These are phyloP conservation scores for Acleris holmiana DNA, from an alignment of 2,888 invertebrate genomes.

Conservation along the genomic window DNA sequence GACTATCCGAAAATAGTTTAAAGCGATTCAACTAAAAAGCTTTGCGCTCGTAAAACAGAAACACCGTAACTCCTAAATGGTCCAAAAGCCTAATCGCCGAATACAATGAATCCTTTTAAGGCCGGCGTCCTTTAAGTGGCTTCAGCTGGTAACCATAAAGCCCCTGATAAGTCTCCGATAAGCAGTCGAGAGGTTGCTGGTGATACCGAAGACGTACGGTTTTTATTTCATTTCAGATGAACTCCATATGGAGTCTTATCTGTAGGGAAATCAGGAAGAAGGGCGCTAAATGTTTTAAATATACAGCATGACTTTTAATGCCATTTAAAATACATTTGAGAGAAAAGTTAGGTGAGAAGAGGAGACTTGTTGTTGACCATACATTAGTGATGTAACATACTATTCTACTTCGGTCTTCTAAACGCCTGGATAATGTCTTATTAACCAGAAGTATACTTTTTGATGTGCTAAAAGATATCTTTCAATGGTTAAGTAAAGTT, in stretches of 20 bases:
- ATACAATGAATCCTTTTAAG: slow-evolving; percentile 48
- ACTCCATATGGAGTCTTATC: too few relatives aligned
- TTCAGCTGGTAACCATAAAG: slow-evolving; percentile 70
- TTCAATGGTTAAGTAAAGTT: too few relatives aligned
- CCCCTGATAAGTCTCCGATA: slow-evolving; percentile 60
- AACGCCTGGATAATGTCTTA: too few relatives aligned
- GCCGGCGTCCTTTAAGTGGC: slow-evolving; percentile 67
- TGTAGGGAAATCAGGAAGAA: too few relatives aligned
- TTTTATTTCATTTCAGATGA: slow-evolving; percentile 14
- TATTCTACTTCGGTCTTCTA: too few relatives aligned
- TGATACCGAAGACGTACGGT: slow-evolving; percentile 14
- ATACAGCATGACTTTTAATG: not conserved
- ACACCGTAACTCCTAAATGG: slow-evolving; percentile 17
- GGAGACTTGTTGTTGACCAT: too few relatives aligned
- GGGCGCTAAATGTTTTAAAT: too few relatives aligned
- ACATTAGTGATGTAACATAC: too few relatives aligned
- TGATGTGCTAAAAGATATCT: too few relatives aligned
- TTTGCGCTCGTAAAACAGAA: slow-evolving; percentile 19
- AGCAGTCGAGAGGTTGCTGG: slow-evolving; percentile 20
- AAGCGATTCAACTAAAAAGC: slow-evolving; percentile 9
- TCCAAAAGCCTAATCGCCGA: slow-evolving; percentile 25
- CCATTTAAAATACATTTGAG: slow-evolving; percentile 24
- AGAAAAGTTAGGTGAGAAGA: slow-evolving; percentile 6
- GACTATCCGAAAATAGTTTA: slow-evolving; percentile 1
- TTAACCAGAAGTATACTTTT: too few relatives aligned